phyloP scores from a whole-genome alignment of 1,140 invertebrate species.

The Trichogramma pretiosum region DNA sequence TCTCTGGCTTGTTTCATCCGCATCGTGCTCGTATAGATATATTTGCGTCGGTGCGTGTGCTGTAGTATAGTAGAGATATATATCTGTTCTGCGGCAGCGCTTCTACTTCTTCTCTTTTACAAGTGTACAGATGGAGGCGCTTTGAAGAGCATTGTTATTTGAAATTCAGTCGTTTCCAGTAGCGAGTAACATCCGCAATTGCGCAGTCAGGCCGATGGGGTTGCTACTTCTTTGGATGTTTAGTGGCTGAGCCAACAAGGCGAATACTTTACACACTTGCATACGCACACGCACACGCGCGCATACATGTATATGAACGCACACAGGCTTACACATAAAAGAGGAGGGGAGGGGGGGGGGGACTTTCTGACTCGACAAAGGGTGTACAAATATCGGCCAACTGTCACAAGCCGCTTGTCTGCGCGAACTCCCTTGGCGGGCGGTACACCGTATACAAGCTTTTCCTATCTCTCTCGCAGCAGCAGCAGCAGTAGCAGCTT shows the following conservation, averaged over 20 bases:
- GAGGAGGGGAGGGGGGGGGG: too few relatives aligned
- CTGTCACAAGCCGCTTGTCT: constrained; percentile 19
- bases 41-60: not conserved
- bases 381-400: constrained; percentile 30
- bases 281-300: too few relatives aligned
- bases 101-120: too few relatives aligned
- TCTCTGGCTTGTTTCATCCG: not conserved
- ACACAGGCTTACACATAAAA: too few relatives aligned
- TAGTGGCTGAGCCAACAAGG: constrained; percentile 16
- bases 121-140: too few relatives aligned
- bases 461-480: not conserved
- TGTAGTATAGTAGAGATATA: not conserved
- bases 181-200: constrained; percentile 17
- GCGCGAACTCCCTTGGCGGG: too few relatives aligned
- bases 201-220: constrained; percentile 6
- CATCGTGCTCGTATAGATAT: not conserved
- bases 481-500: not conserved
- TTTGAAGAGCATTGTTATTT: constrained; percentile 13
- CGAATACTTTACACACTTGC: constrained; percentile 10
- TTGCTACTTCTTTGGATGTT: constrained; percentile 6
- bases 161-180: constrained; percentile 19
- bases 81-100: too few relatives aligned
- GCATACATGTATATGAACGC: too few relatives aligned
- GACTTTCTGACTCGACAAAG: too few relatives aligned
- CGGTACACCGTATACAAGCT: too few relatives aligned